Evolutionary conservation across 2,797 vertebrate genomes (phyloP).

Genomic region (Myotis myotis): DNA sequence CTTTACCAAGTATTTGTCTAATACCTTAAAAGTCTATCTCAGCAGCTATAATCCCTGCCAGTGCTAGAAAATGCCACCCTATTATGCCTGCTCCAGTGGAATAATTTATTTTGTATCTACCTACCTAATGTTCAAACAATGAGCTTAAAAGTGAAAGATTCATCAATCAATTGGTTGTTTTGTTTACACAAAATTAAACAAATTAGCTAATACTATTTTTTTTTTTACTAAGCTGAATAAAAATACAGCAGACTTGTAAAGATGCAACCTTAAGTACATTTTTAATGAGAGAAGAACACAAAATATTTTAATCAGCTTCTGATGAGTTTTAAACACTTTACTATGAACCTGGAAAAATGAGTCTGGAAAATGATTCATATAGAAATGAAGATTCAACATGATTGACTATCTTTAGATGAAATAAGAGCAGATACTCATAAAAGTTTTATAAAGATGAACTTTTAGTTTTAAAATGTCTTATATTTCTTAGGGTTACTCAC

Average conservation of each 20-base stretch:
- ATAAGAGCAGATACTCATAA: background rate
- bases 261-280: background rate
- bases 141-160: conserved; percentile 44
- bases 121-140: background rate
- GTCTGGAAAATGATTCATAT: background rate
- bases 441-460: background rate
- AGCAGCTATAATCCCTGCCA: conserved; percentile 27
- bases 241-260: background rate
- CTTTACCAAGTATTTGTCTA: conserved; percentile 55
- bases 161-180: background rate
- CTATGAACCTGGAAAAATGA: background rate
- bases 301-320: background rate
- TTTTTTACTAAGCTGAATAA: background rate
- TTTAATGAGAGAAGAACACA: background rate
- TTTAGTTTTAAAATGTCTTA: background rate
- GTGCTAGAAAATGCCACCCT: conserved; percentile 4
- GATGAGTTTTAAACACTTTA: background rate
- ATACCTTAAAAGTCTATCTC: conserved; percentile 51
- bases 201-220: background rate
- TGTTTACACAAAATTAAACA: conserved; percentile 31
- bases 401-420: background rate
- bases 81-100: background rate
- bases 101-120: conserved; percentile 44
- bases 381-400: background rate
- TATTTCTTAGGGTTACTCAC: background rate